Base-by-base conservation (phyloP, 1,140 invertebrate genomes). In the Pseudobourletiella spinata region DNA sequence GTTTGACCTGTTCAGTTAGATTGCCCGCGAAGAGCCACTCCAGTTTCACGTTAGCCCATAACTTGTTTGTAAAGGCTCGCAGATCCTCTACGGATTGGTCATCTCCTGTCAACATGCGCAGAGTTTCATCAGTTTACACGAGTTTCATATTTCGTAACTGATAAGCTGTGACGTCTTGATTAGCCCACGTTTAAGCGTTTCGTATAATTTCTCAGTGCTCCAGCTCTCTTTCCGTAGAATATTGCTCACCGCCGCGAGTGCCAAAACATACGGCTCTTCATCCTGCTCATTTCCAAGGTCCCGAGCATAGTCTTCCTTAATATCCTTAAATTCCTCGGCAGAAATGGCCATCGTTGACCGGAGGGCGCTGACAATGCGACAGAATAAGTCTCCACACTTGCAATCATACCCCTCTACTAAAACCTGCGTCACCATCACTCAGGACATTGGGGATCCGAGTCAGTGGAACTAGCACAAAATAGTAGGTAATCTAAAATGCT, bases 21-120 rank as follows among this genome's bases (percentile, higher is more conserved):
- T 95, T 95, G 30, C 91, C 92, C 75, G 91, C 86, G 70, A 94
- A 81, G 15, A 95, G 78, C 63, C 83, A 83, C 73, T 95, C 89
- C 6, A 94, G 79, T 71, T 92, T 88, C 67, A 93, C 78, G 63
- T 84, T 84, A 3, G 83, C 83, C 6, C 93, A 78, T 39, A 95
- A 80, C 54, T 84, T 79, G 2, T 82, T 79, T 28, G 89, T 85
- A 74, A 89, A 39, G 8, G 8, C 32, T 8, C 8, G 8, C 32
- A 39, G 8, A 39, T 39, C 32, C n/a, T n/a, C n/a, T n/a, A n/a
- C n/a, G n/a, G n/a, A n/a, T n/a, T n/a, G n/a, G n/a, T n/a, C n/a
- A n/a, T n/a, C n/a, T n/a, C n/a, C n/a, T n/a, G n/a, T n/a, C n/a
- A n/a, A n/a, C n/a, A 39, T 39, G 32, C 8, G 32, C 32, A 8